A percentile compares a stretch with the other conserved stretches of the same genome.
Conservation (phyloP, 2,797 vertebrate species). For the Netta rufina region DNA sequence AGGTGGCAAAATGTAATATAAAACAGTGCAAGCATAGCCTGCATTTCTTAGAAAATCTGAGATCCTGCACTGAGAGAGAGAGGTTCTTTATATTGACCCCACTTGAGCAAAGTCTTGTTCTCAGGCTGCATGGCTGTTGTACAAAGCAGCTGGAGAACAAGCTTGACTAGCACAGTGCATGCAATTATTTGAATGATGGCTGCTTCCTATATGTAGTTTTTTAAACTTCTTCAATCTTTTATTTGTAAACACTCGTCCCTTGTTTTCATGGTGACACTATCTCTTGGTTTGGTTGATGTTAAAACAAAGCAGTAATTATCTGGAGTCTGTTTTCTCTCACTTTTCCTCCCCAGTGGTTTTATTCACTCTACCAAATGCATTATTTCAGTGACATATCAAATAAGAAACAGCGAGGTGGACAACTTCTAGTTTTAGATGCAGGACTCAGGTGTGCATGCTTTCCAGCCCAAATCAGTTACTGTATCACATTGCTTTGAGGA, state of each 20-base stretch:
- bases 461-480: background rate
- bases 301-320: background rate
- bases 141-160: background rate
- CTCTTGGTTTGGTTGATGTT: background rate
- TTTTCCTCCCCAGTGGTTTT: background rate
- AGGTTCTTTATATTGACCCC: background rate
- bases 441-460: background rate
- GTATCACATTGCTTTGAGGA: background rate
- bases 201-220: background rate
- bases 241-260: background rate
- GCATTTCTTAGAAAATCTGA: background rate
- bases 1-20: background rate
- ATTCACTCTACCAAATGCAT: background rate
- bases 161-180: accelerated
- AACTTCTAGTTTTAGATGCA: background rate
- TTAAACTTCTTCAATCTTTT: background rate
- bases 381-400: background rate
- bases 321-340: background rate
- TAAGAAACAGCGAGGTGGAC: background rate
- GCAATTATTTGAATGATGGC: background rate
- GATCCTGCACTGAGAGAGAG: background rate
- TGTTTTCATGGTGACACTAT: background rate
- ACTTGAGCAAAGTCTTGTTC: background rate
- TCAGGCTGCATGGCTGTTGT: background rate
- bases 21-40: background rate